Evolutionary conservation across 2,888 invertebrate species (phyloP), one percentile per base, ranked within the genome.

Genomic region (Merodon equestris): DNA sequence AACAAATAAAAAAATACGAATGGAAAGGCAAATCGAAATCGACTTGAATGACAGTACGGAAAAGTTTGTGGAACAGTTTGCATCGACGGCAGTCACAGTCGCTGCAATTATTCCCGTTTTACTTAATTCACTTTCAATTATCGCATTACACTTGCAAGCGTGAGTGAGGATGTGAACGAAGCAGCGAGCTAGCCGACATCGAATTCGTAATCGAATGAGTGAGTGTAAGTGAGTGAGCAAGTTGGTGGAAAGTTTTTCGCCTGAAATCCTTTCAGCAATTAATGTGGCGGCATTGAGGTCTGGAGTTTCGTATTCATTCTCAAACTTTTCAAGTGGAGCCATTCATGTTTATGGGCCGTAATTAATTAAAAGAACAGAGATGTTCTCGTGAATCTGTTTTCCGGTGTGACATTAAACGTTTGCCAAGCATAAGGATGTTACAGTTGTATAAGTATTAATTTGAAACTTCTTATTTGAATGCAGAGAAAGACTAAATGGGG

Each of bases 71-170:
- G 72, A 77, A 61, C 61, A 63, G 57, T 67, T 51, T 72, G 42
- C 72, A 72, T 61, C 67, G 58, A 71, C 57, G 67, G 66, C 56
- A 63, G 50, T 63, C 44, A 45, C 68, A 63, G 57, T 58, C 42
- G 51, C 27, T 58, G 61, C 67, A 77, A 77, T 72, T 72, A 77
- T 72, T 67, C 47, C 47, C 72, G 13, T 72, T 72, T 72, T 72
- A 72, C 72, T 67, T 72, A 77, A 72, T 72, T 77, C 67, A 67
- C 77, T 77, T 63, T 67, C 77, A 77, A 72, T 72, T 77, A 77
- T 67, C 36, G 18, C 53, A 58, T 45, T 58, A 9, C 34, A 14
- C 45, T 17, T 9, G 14, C 9, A 1, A 42, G 13, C 7, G 27
- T 27, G 27, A 27, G 27, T 27, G 27, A 27, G 27, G 7, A 4